Evolutionary conservation across 2,888 invertebrate species (phyloP).

Genomic region (Eledona agricola): DNA sequence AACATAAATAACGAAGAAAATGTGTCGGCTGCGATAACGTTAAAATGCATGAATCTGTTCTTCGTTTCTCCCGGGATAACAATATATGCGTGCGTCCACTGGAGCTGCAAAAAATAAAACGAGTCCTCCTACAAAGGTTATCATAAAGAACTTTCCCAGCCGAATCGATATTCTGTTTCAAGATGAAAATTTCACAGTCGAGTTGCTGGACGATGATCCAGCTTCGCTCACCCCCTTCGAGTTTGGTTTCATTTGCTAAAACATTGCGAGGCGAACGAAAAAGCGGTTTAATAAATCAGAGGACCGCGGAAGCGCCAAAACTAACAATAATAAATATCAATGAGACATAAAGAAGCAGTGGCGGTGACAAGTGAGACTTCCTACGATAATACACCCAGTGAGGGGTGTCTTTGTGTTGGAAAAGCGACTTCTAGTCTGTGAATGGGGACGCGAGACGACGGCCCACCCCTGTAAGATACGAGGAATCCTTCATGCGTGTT

Average conservation of each 20-base stretch:
- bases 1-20: conserved; percentile 38
- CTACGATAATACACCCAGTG: conserved; percentile 51
- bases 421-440: conserved; percentile 49
- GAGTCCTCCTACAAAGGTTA: conserved; percentile 39
- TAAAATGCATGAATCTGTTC: conserved; percentile 40
- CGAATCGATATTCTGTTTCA: conserved; percentile 43
- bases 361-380: conserved; percentile 57
- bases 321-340: conserved; percentile 54
- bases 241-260: conserved; percentile 31
- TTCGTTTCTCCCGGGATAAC: conserved; percentile 16
- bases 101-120: conserved; percentile 29
- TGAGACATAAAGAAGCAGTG: conserved; percentile 54
- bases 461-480: conserved; percentile 39
- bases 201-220: conserved; percentile 37
- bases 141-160: conserved; percentile 42
- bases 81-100: conserved; percentile 35
- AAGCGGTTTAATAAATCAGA: conserved; percentile 29
- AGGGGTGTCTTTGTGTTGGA: conserved; percentile 49
- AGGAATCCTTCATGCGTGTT: conserved; percentile 53
- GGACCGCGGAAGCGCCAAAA: conserved; percentile 35
- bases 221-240: conserved; percentile 32
- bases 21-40: conserved; percentile 36
- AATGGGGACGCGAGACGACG: conserved; percentile 44
- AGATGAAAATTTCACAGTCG: conserved; percentile 43
- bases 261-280: conserved; percentile 23